Conservation (phyloP, 2,797 vertebrate genomes). For the Catostomus latipinnis region DNA sequence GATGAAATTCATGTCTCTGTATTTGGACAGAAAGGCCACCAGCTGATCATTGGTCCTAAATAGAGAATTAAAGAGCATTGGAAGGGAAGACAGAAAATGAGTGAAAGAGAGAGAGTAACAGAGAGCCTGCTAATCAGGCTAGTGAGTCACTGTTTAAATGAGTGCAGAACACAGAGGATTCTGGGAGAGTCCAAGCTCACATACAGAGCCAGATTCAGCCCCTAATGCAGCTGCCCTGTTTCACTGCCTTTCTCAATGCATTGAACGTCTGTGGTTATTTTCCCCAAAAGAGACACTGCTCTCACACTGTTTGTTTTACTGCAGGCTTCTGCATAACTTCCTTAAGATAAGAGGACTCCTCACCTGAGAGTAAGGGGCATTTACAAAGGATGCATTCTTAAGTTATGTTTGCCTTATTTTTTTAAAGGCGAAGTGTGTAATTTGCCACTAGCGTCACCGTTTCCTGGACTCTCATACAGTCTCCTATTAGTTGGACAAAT, state of each 20-base stretch:
- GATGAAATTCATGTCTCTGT: conserved; percentile 97
- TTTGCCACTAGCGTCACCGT: no score
- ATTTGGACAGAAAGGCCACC: conserved; percentile 94
- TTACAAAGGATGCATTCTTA: no score
- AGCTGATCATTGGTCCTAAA: conserved; percentile 95
- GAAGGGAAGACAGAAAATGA: conserved; percentile 23
- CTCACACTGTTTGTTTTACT: neutral
- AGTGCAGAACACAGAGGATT: conserved; percentile 51
- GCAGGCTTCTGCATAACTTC: conserved; percentile 14
- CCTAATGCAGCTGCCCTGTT: conserved; percentile 16
- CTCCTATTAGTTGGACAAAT: no score
- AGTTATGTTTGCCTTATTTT: no score
- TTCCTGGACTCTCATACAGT: no score
- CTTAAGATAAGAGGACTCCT: neutral
- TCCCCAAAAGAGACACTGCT: neutral
- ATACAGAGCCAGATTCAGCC: conserved; percentile 18
- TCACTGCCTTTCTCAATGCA: conserved; percentile 4
- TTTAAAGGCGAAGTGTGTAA: no score
- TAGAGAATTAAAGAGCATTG: conserved; percentile 44
- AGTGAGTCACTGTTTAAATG: conserved; percentile 56
- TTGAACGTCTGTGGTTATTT: neutral
- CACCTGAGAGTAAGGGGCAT: no score
- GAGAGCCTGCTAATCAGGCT: conserved; percentile 31
- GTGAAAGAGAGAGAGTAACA: conserved; percentile 17
- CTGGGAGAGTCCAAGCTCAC: conserved; percentile 46